Evolutionary conservation across 2,113 vertebrate genomes (phyloP), one percentile per base, ranked within the genome.

Genomic region (Tretioscincus oriximinensis): DNA sequence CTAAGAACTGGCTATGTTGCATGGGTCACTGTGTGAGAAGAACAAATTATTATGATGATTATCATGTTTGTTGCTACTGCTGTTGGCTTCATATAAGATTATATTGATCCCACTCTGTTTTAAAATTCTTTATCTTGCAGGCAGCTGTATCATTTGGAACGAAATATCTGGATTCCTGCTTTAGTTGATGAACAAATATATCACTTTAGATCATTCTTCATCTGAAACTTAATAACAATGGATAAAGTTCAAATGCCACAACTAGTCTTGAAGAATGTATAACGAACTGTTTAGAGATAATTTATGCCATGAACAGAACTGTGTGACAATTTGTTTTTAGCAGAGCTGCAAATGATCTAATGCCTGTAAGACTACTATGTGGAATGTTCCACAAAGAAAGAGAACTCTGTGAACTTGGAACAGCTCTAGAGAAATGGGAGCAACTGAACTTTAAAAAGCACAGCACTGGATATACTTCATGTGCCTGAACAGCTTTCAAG

Each of bases 401-500:
- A 91, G 80, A 90, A 85, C 68, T 88, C 88, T 72, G 84, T 88
- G 82, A 85, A 88, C 88, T 89, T 90, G 84, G 90, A 92, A 92
- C 90, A 84, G 72, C 83, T 86, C 89, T 91, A 89, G 86, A 94
- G 91, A 93, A 91, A 95, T 96, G 93, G 93, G 90, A 93, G 92
- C 88, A 89, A 88, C 87, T 87, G 87, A 89, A 89, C 88, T 96
- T 94, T 96, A 91, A 93, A 90, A 92, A 91, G 94, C 92, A 94
- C 93, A 92, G 92, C 88, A 88, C 89, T 91, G 93, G 93, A 94
- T 90, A 93, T 91, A 86, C 93, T 94, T 93, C 94, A 96, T 95
- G 97, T 96, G 94, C 93, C 93, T 93, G 90, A 92, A 93, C 91
- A 90, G 92, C 93, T 94, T 94, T 93, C 92, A 86, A 87, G 90